Evolutionary conservation across 2,113 vertebrate genomes (phyloP).

Genomic region (Panthera uncia): DNA sequence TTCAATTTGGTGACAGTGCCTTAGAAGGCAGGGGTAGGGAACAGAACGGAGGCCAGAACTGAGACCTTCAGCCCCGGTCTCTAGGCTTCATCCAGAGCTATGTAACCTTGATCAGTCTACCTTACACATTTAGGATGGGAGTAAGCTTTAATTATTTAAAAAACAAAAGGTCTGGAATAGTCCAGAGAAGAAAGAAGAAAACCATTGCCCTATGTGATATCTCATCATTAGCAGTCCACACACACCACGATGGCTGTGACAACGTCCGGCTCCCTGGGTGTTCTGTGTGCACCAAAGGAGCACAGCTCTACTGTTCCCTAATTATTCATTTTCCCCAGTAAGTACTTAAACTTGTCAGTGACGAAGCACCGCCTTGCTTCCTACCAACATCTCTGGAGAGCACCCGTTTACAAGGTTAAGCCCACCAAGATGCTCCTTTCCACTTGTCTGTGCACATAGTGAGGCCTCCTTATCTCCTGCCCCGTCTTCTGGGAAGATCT

Average conservation of each 20-base stretch:
- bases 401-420: neutral
- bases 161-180: neutral
- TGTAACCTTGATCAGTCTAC: neutral
- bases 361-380: neutral
- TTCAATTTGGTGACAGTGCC: neutral
- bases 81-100: neutral
- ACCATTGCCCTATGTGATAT: accelerated
- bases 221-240: too few relatives aligned
- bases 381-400: neutral
- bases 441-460: neutral
- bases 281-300: neutral
- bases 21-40: neutral
- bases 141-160: neutral
- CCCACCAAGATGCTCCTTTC: neutral
- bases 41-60: neutral
- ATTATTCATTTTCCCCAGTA: neutral
- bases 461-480: neutral
- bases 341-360: neutral
- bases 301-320: accelerated
- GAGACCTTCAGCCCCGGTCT: neutral
- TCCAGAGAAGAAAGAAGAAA: neutral
- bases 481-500: neutral
- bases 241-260: too few relatives aligned
- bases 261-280: too few relatives aligned
- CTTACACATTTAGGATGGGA: neutral